These are phyloP conservation scores for Keiferia lycopersicella DNA, from an alignment of 2,888 invertebrate species.

Conservation along the genomic window DNA sequence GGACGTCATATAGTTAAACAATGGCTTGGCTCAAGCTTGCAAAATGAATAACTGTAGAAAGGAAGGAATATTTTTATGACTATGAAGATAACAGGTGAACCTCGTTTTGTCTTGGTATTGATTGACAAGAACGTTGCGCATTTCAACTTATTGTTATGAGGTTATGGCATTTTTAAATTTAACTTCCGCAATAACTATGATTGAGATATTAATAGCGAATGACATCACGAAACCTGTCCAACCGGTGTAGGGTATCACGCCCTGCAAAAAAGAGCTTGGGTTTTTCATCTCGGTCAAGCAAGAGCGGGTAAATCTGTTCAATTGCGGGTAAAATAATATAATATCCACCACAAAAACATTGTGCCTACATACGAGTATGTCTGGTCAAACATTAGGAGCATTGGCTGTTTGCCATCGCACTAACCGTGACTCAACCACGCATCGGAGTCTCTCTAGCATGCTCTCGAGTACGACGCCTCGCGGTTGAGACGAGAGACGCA, in stretches of 20 bases:
- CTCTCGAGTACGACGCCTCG: slow-evolving; percentile 33
- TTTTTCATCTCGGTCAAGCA: background rate
- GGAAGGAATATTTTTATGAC: background rate
- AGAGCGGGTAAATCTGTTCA: background rate
- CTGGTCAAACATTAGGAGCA: slow-evolving; percentile 42
- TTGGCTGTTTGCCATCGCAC: slow-evolving; percentile 64
- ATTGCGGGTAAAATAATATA: background rate
- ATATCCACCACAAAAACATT: background rate
- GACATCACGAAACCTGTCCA: background rate
- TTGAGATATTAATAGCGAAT: slow-evolving; percentile 1
- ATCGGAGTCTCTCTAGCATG: slow-evolving; percentile 43
- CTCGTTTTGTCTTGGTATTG: background rate
- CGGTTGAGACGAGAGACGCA: slow-evolving; percentile 47
- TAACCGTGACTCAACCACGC: slow-evolving; percentile 54
- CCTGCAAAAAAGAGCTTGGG: background rate
- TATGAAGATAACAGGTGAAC: background rate
- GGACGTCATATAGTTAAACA: slow-evolving; percentile 17
- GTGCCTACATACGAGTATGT: too few species aligned
- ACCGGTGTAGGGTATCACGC: background rate
- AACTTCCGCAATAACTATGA: background rate
- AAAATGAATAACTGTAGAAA: background rate
- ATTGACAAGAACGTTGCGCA: background rate
- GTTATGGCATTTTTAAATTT: slow-evolving; percentile 11
- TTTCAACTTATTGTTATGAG: background rate
- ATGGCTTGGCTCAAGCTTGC: slow-evolving; percentile 6